These are phyloP conservation scores for Mesochorus sp. DNA, from an alignment of 2,888 invertebrate species.

Conservation along the genomic window DNA sequence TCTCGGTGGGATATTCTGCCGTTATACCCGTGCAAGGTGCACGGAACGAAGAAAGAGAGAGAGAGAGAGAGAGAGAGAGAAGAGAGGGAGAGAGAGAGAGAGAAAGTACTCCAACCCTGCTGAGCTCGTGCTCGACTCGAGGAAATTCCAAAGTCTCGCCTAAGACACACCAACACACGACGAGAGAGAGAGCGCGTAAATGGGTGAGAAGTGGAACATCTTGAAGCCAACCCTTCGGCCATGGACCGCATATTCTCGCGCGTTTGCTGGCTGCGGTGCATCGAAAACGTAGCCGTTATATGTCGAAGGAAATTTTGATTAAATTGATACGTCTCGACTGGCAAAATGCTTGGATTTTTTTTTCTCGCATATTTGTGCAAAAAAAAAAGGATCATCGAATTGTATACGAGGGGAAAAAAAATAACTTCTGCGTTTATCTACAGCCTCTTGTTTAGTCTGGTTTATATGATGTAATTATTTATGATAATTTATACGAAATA, in stretches of 20 bases:
- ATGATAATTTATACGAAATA: conserved; percentile 63
- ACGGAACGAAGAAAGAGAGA: no score
- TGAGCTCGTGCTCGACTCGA: conserved; percentile 43
- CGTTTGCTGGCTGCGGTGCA: conserved; percentile 12
- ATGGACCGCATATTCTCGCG: background rate
- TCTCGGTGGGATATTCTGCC: conserved; percentile 37
- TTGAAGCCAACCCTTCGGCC: background rate
- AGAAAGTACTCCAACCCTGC: background rate
- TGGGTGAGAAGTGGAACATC: conserved; percentile 32
- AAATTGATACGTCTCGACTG: conserved; percentile 47
- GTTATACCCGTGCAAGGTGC: background rate
- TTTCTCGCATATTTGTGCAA: no score
- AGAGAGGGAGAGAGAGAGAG: background rate
- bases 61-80: background rate
- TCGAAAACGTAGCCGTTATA: no score
- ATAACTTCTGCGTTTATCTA: conserved; percentile 4
- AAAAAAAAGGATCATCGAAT: background rate
- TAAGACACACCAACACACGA: background rate
- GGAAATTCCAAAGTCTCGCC: conserved; percentile 61
- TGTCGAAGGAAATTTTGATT: no score
- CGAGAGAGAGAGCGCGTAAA: conserved; percentile 12
- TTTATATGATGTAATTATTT: conserved; percentile 61
- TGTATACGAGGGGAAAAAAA: background rate
- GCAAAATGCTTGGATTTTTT: background rate
- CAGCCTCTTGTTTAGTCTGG: conserved; percentile 40